These are phyloP conservation scores for Pyrrhia umbra DNA, from an alignment of 2,888 invertebrate genomes.

Conservation along the genomic window DNA sequence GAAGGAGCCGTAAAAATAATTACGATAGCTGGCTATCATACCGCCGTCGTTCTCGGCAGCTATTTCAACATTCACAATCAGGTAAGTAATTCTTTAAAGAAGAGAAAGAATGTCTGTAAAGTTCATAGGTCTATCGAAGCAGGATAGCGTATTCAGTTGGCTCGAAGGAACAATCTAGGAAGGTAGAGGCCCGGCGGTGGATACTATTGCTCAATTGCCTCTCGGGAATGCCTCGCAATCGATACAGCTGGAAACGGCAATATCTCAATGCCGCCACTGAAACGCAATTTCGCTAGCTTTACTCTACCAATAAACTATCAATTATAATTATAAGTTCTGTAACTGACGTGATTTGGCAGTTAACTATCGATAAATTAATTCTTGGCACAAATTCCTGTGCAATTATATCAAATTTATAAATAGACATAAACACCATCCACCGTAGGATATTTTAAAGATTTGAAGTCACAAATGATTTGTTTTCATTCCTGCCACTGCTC, in stretches of 20 bases:
- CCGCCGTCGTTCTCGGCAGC: slow-evolving; percentile 22
- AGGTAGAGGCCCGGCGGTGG: slow-evolving; percentile 71
- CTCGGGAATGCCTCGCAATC: slow-evolving; percentile 66
- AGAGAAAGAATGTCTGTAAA: slow-evolving; percentile 40
- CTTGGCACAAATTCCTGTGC: slow-evolving; percentile 49
- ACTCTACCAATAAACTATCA: slow-evolving; percentile 62
- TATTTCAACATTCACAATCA: slow-evolving; percentile 13
- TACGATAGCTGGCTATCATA: slow-evolving; percentile 57
- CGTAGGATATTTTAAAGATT: slow-evolving; percentile 11
- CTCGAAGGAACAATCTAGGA: slow-evolving; percentile 78
- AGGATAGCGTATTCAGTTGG: slow-evolving; percentile 64
- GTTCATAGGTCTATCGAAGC: slow-evolving; percentile 61
- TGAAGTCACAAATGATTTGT: slow-evolving; percentile 50
- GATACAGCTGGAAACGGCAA: slow-evolving; percentile 68
- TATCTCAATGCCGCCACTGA: slow-evolving; percentile 70
- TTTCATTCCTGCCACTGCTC: slow-evolving; percentile 60
- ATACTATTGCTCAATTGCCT: slow-evolving; percentile 80
- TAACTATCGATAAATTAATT: slow-evolving; percentile 53
- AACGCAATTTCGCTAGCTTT: slow-evolving; percentile 54
- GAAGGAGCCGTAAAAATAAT: slow-evolving; percentile 66
- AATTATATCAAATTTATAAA: slow-evolving; percentile 44
- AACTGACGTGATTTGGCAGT: slow-evolving; percentile 56
- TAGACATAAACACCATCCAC: slow-evolving; percentile 28
- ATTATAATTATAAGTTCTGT: slow-evolving; percentile 60
- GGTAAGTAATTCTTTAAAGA: slow-evolving; percentile 4